Conservation (phyloP, 2,797 vertebrate species). For the Podargus strigoides region DNA sequence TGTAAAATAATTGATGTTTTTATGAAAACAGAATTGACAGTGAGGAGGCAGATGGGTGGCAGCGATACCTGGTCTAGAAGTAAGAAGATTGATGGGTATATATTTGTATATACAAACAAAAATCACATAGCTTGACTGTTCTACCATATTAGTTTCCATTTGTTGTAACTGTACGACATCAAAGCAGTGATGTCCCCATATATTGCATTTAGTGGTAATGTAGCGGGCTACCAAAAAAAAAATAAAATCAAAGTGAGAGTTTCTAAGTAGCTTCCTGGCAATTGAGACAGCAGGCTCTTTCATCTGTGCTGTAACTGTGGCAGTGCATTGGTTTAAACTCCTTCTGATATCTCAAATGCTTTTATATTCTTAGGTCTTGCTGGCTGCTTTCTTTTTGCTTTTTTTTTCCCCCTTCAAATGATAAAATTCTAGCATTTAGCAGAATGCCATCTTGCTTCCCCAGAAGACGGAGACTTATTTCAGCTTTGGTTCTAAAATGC, state of each 20-base stretch:
- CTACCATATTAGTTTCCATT: conserved; percentile 77
- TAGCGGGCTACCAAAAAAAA: conserved; percentile 74
- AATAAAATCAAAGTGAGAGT: conserved; percentile 81
- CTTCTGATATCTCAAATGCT: conserved; percentile 85
- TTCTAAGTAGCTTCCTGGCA: conserved; percentile 85
- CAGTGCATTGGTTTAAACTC: conserved; percentile 85
- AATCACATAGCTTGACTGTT: conserved; percentile 63
- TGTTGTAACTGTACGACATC: conserved; percentile 75
- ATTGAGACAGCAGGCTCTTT: conserved; percentile 84
- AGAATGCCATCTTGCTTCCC: conserved; percentile 70
- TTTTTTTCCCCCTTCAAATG: conserved; percentile 50
- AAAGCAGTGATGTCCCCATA: conserved; percentile 76
- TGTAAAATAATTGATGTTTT: conserved; percentile 38
- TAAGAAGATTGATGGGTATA: conserved; percentile 40
- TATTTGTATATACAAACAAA: conserved; percentile 66
- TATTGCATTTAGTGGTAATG: conserved; percentile 82
- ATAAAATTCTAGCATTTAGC: conserved; percentile 80
- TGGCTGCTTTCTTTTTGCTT: conserved; percentile 68
- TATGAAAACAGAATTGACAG: conserved; percentile 36
- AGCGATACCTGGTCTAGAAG: background rate
- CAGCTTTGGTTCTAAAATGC: conserved; percentile 70
- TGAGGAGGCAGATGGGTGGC: conserved; percentile 41
- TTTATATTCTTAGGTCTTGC: conserved; percentile 77
- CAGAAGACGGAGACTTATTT: conserved; percentile 68
- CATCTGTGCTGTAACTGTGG: conserved; percentile 82